Conservation (phyloP, 35 echinoderm and acorn worm species). For the Ptychodera flava region DNA sequence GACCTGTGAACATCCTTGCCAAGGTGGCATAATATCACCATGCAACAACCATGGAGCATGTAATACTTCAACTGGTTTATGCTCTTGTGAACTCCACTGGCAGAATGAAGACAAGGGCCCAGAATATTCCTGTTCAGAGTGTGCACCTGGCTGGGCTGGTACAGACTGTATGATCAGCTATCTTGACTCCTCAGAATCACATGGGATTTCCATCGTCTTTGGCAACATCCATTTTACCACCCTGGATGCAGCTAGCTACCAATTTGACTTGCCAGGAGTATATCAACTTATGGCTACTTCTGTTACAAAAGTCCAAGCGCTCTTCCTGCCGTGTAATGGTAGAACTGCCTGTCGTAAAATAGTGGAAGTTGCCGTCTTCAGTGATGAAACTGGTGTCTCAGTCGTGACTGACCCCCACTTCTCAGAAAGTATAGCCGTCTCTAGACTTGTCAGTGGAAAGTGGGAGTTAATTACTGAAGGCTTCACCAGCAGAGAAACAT, state of each 20-base stretch:
- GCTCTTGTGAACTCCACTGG: constrained; percentile 6
- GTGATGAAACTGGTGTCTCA: constrained; percentile 24
- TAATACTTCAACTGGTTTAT: constrained; percentile 14
- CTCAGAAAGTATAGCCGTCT: not conserved
- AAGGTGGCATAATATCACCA: not conserved
- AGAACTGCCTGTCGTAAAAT: constrained; percentile 36
- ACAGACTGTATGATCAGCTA: constrained; percentile 15
- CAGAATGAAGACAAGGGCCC: not conserved
- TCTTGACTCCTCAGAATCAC: not conserved
- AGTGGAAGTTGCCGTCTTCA: constrained; percentile 27
- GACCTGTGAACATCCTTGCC: constrained; percentile 7
- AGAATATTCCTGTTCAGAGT: not conserved
- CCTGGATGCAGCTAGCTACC: constrained; percentile 40
- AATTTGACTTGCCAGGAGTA: constrained; percentile 47
- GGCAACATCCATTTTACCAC: constrained; percentile 49
- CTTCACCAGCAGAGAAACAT: too few relatives aligned
- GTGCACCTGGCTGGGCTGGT: constrained; percentile 4
- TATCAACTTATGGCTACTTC: constrained; percentile 33
- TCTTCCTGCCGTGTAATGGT: constrained; percentile 40
- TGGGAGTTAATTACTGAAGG: not conserved
- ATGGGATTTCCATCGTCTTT: constrained; percentile 34
- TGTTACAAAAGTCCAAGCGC: constrained; percentile 9
- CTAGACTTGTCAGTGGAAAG: not conserved
- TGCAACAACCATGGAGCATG: constrained; percentile 15
- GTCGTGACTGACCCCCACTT: not conserved